Conservation (phyloP, 1,140 invertebrate genomes). For the Hyles euphorbiae region DNA sequence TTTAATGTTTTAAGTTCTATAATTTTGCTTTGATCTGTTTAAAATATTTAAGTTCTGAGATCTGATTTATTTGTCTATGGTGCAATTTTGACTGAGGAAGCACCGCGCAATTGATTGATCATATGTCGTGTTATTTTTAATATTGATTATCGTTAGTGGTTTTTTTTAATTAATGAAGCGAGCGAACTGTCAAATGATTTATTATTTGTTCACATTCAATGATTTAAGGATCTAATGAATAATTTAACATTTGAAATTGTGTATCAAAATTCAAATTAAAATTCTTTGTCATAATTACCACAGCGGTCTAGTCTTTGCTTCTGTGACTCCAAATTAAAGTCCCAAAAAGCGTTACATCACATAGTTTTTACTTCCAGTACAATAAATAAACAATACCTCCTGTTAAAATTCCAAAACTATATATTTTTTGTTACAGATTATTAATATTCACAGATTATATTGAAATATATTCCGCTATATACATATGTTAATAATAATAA, state of each 20-base stretch:
- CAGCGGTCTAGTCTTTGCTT: conserved; percentile 35
- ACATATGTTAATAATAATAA: conserved; percentile 40
- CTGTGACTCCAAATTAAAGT: conserved; percentile 30
- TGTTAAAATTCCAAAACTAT: conserved; percentile 66
- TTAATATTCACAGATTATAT: conserved; percentile 26
- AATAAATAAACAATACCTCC: conserved; percentile 51
- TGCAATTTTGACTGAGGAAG: conserved; percentile 35
- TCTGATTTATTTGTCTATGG: conserved; percentile 52
- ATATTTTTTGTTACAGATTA: conserved; percentile 62
- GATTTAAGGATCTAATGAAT: no score
- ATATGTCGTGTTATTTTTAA: no score
- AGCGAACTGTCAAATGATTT: no score
- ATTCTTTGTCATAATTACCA: no score
- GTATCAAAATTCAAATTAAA: not conserved
- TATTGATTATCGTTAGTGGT: not conserved
- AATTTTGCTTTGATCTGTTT: conserved; percentile 74
- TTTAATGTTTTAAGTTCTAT: conserved; percentile 63
- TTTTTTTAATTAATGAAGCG: no score
- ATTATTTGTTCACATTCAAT: no score
- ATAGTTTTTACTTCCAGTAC: conserved; percentile 49
- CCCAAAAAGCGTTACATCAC: conserved; percentile 35
- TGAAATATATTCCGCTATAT: conserved; percentile 35
- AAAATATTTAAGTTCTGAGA: conserved; percentile 57
- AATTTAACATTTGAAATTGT: no score
- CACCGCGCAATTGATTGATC: not conserved